Base-by-base conservation (phyloP, 1,140 invertebrate genomes). In the Macrosteles quadrilineatus region DNA sequence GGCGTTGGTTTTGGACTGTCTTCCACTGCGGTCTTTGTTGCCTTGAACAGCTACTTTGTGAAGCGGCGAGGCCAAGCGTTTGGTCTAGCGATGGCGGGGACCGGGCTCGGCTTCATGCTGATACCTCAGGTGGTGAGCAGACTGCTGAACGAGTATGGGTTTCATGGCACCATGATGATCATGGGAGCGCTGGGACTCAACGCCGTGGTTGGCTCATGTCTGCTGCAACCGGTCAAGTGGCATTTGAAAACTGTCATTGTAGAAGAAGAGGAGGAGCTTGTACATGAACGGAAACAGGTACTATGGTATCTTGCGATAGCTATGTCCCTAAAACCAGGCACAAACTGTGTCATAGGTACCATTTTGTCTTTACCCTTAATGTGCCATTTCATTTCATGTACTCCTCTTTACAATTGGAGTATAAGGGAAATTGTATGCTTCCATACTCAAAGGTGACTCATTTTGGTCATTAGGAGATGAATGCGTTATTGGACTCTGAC, bases 51-150 rank as follows among this genome's bases (percentile, higher is more conserved):
- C 73, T 92, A 89, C 76, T 92, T 92, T 73, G 82, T 86, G 23
- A 87, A 90, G 76, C 87, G 87, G 75, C 85, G 89, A 17, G 90
- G 90, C 3, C 90, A 91, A 78, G 90, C 90, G 0, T 88, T 91
- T 1, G 90, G 90, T 0, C 79, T 90, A 21, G 90, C 90, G 0
- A 87, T 91, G 84, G 90, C 89, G 2, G 90, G 90, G 0, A 91
- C 90, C 0, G 89, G 88, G 1, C 81, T 91, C 66, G 90, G 89
- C 0, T 86, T 91, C 80, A 87, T 92, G 84, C 79, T 90, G 9
- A 88, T 92, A 85, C 90, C 90, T 0, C 87, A 88, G 70, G 76
- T 92, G n/a, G 68, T 76, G 40, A 75, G 73, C 31, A 63, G 65
- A 29, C 47, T 75, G 32, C 75, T 88, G 72, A 74, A 80, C 2